Conservation (phyloP, 2,888 invertebrate genomes). For the Lutraria lutraria region DNA sequence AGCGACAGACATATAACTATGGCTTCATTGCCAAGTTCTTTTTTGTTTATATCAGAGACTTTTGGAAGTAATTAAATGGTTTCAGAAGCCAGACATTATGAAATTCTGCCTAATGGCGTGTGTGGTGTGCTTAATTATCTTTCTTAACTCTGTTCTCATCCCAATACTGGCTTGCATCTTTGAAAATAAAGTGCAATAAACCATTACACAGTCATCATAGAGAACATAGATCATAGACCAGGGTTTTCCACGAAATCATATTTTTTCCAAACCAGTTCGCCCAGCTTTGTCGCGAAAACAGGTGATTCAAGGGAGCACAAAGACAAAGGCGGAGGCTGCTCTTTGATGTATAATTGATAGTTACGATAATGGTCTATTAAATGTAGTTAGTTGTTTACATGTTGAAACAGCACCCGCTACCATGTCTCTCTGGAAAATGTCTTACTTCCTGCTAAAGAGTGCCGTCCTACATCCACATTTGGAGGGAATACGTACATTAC, state of each 20-base stretch:
- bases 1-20: conserved; percentile 10
- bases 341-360: no score
- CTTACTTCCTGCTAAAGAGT: background rate
- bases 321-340: no score
- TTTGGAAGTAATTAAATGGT: conserved; percentile 3
- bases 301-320: background rate
- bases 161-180: background rate
- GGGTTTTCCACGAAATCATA: background rate
- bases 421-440: background rate
- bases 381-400: background rate
- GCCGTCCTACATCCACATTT: background rate
- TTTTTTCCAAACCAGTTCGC: background rate
- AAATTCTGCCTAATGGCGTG: conserved; percentile 9
- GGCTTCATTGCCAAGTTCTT: background rate
- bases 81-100: conserved; percentile 25
- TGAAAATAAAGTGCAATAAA: background rate
- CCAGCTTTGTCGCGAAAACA: background rate
- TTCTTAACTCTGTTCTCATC: background rate
- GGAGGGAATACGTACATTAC: no score
- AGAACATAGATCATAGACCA: background rate
- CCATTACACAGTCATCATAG: background rate
- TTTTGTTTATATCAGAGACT: background rate
- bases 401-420: background rate
- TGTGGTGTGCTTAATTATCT: background rate
- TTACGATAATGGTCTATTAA: background rate